phyloP scores from a whole-genome alignment of 2,888 invertebrate species.

The Halictus ligatus region DNA sequence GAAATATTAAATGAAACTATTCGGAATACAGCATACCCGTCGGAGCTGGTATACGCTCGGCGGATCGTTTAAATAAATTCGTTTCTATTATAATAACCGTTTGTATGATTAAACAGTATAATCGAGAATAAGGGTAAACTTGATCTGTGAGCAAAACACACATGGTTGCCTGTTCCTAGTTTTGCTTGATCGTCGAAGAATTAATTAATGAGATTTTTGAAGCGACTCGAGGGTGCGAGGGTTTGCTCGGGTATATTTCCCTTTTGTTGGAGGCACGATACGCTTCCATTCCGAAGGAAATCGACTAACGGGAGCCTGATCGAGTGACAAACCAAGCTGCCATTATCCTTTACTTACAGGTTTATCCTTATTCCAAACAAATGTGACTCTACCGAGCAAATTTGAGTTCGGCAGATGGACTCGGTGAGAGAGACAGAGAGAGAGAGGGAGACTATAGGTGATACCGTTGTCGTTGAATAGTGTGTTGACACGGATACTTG shows the following conservation, averaged over 20 bases:
- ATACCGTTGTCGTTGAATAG: background rate
- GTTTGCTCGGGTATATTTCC: background rate
- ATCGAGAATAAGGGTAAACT: background rate
- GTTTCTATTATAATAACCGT: slow-evolving; percentile 41
- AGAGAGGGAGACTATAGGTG: no score
- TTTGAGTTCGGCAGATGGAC: slow-evolving; percentile 1
- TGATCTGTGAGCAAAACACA: background rate
- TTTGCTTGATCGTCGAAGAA: slow-evolving; percentile 4
- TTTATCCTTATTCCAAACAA: slow-evolving; percentile 12
- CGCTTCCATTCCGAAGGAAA: background rate
- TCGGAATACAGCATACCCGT: slow-evolving; percentile 45
- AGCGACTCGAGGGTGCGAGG: background rate
- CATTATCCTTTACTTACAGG: slow-evolving; percentile 14
- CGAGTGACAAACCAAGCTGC: slow-evolving; percentile 2
- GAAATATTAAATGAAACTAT: slow-evolving; percentile 26
- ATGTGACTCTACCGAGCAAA: slow-evolving; percentile 6
- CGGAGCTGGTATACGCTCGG: slow-evolving; percentile 27
- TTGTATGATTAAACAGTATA: slow-evolving; percentile 42
- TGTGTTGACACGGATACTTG: background rate
- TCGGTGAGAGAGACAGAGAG: background rate
- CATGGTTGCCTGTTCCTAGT: slow-evolving; percentile 4
- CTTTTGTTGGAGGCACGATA: background rate
- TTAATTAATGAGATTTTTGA: background rate
- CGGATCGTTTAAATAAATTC: slow-evolving; percentile 37
- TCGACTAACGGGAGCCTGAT: background rate